Evolutionary conservation across 2,888 invertebrate genomes (phyloP), one percentile per base, ranked within the genome.

Genomic region (Drosophila peninsularis): DNA sequence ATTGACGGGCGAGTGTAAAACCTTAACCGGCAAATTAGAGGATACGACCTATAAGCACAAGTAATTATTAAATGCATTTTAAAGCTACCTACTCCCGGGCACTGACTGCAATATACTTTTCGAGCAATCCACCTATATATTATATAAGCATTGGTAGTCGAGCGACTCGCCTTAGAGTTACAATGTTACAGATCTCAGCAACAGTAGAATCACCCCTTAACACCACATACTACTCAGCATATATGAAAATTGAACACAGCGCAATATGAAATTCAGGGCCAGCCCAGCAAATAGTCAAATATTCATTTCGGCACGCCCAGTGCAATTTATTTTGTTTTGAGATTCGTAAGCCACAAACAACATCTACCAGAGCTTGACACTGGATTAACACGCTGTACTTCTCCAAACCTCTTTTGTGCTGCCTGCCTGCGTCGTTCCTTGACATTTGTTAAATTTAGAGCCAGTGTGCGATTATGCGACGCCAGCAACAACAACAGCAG

Each of bases 21-120:
- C 94, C 93, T 95, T 97, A 93, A 97, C 97, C 92, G 94, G 95
- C 94, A 97, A 96, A 94, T 95, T 97, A 94, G 97, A 97, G 94
- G 96, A 96, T 93, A 95, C 96, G 93, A 95, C 95, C 93, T 94
- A 95, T 93, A 96, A 95, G 94, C 96, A 97, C 96, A 97, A 97
- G 97, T 97, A 90, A 90, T 84, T 91, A 84, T 86, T 50, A 62
- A 27, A 62, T 45, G 54, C 34, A 56, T 56, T 17, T 39, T 1
- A 14, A 42, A 56, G 49, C 34, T 50, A 34, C 24, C 5, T 9
- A 32, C 1, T 32, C 13, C 11, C 13, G 11, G 24, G 53, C 65
- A 64, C 60, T 39, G 24, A 49, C 47, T 50, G 63, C 72, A 71
- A 71, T 52, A 71, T 52, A 27, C 27, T 39, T 32, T 30, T 19